Evolutionary conservation across 1,140 invertebrate genomes (phyloP).

Genomic region (Heterodera carotae): DNA sequence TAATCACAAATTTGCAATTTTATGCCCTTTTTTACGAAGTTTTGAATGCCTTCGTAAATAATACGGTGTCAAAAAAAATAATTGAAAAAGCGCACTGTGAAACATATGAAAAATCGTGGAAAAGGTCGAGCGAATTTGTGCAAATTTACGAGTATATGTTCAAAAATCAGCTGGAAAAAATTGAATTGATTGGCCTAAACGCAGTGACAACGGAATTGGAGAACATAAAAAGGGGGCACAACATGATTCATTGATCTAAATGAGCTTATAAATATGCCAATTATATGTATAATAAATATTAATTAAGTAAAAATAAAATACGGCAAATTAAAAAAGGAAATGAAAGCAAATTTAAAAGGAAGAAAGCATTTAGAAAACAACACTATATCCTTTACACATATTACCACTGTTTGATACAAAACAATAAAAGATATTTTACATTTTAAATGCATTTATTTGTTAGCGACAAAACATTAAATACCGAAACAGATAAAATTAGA

Average conservation of each 20-base stretch:
- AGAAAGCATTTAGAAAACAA: too few species aligned
- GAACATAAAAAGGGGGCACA: background rate
- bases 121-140: background rate
- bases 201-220: background rate
- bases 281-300: too few species aligned
- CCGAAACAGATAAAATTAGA: too few species aligned
- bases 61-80: background rate
- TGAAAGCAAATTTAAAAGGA: too few species aligned
- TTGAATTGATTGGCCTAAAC: background rate
- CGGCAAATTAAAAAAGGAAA: too few species aligned
- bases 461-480: too few species aligned
- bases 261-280: too few species aligned
- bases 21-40: background rate
- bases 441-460: too few species aligned
- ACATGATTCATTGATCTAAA: background rate
- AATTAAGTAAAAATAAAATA: too few species aligned
- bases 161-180: conserved; percentile 1
- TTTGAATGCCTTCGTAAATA: background rate
- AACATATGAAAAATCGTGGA: background rate
- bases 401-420: too few species aligned
- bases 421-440: too few species aligned
- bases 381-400: too few species aligned
- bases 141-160: background rate
- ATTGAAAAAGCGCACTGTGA: background rate
- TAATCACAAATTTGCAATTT: background rate